phyloP scores from a whole-genome alignment of 2,113 vertebrate species.

The Girardinichthys multiradiatus region DNA sequence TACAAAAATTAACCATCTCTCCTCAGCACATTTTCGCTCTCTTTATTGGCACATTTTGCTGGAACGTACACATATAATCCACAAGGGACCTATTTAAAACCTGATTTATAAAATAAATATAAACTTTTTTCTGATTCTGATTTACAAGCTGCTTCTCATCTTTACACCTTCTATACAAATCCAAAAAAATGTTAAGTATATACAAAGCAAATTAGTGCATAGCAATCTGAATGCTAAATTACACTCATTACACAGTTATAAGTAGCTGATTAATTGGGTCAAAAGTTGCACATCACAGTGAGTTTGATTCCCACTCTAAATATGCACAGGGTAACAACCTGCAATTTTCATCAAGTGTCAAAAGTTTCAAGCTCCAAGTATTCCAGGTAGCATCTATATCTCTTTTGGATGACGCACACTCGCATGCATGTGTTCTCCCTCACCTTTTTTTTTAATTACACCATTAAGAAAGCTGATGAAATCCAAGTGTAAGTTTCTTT shows the following conservation, averaged over 20 bases:
- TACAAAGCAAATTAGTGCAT: conserved; percentile 59
- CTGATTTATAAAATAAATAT: conserved; percentile 10
- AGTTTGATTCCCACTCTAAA: conserved; percentile 48
- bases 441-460: conserved; percentile 63
- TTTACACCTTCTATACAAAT: conserved; percentile 22
- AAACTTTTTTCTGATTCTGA: background rate
- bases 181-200: conserved; percentile 32
- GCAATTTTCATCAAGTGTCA: conserved; percentile 36
- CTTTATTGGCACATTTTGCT: conserved; percentile 25
- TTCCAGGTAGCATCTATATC: conserved; percentile 40
- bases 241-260: conserved; percentile 41
- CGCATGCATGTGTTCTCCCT: conserved; percentile 15
- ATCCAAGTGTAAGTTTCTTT: conserved; percentile 72
- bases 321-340: conserved; percentile 15
- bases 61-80: conserved; percentile 21
- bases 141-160: conserved; percentile 37
- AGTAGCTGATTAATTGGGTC: conserved; percentile 71
- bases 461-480: conserved; percentile 77
- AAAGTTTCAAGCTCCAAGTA: conserved; percentile 37
- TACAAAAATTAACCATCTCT: conserved; percentile 40
- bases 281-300: conserved; percentile 51
- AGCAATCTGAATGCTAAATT: conserved; percentile 51
- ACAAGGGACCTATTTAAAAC: conserved; percentile 16
- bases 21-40: conserved; percentile 21
- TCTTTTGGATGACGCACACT: conserved; percentile 31